Percentiles rank a stretch among this genome's conserved stretches.
Evolutionary conservation across 2,797 vertebrate species (phyloP).

Genomic region (Epinephelus awoara): DNA sequence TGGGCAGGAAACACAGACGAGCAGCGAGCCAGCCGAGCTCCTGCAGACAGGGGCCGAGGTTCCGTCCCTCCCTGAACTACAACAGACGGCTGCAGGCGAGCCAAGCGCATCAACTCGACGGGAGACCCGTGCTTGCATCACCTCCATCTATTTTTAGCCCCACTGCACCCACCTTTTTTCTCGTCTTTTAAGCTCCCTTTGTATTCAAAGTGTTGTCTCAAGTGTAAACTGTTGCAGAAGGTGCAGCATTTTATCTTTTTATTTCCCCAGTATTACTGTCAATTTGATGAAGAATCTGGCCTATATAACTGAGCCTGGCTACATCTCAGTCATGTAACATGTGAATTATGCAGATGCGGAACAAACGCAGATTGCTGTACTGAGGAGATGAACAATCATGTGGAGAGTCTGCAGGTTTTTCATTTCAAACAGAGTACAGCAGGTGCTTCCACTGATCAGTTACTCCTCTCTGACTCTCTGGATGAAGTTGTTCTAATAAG

Average conservation of each 20-base stretch:
- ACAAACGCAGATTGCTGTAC: slow-evolving; percentile 45
- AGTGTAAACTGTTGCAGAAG: slow-evolving; percentile 54
- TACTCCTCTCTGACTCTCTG: slow-evolving; percentile 45
- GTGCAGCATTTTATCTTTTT: not conserved
- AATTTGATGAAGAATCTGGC: slow-evolving; percentile 19
- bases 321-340: slow-evolving; percentile 3
- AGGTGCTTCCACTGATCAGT: slow-evolving; percentile 63
- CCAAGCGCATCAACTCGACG: slow-evolving; percentile 76
- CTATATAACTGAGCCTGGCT: not conserved
- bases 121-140: slow-evolving; percentile 86
- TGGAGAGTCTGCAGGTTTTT: slow-evolving; percentile 48
- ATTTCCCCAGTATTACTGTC: not conserved
- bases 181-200: slow-evolving; percentile 45
- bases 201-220: slow-evolving; percentile 36
- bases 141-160: slow-evolving; percentile 84
- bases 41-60: slow-evolving; percentile 72
- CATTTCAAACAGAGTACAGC: slow-evolving; percentile 54
- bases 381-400: slow-evolving; percentile 48
- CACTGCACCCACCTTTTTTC: slow-evolving; percentile 69
- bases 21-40: slow-evolving; percentile 64
- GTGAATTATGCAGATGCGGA: slow-evolving; percentile 58
- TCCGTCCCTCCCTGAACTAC: slow-evolving; percentile 76
- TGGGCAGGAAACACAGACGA: slow-evolving; percentile 51
- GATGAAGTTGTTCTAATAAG: slow-evolving; percentile 63
- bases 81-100: slow-evolving; percentile 81